A percentile compares a stretch with the other conserved stretches of the same genome.
These are phyloP conservation scores for Murina feae DNA, from an alignment of 2,113 vertebrate species.

Conservation along the genomic window DNA sequence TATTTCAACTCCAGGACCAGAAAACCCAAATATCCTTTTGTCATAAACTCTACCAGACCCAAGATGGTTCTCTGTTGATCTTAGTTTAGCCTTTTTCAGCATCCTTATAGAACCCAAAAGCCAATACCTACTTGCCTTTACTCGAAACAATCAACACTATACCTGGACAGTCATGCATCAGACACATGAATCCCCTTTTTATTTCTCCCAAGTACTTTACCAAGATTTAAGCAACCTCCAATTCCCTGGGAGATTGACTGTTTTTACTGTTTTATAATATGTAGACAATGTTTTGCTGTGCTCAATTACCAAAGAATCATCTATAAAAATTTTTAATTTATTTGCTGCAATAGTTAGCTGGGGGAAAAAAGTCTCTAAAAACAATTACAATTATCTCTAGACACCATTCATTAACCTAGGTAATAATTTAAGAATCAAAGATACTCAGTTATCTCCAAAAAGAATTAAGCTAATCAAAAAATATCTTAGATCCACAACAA, in stretches of 20 bases:
- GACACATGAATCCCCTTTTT: not conserved
- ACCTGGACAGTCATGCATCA: not conserved
- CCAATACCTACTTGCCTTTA: not conserved
- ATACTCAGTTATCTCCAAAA: not conserved
- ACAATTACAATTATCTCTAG: not conserved
- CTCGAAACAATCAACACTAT: not conserved
- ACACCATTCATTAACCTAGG: not conserved
- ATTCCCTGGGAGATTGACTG: not conserved
- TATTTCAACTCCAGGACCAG: not conserved
- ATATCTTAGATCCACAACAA: not conserved
- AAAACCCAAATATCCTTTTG: not conserved
- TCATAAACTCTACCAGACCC: not conserved
- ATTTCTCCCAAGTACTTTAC: not conserved
- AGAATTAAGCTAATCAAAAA: not conserved
- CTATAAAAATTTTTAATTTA: too few relatives aligned
- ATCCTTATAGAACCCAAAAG: too few relatives aligned
- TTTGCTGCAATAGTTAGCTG: not conserved
- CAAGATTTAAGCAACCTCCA: not conserved
- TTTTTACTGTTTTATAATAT: not conserved
- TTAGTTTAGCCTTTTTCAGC: not conserved
- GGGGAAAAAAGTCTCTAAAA: not conserved
- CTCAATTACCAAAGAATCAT: not conserved
- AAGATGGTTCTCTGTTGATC: not conserved
- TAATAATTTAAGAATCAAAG: not conserved
- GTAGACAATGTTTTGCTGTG: not conserved